These are phyloP conservation scores for Steatocranus sp. DNA, from an alignment of 2,797 vertebrate genomes.

Conservation along the genomic window DNA sequence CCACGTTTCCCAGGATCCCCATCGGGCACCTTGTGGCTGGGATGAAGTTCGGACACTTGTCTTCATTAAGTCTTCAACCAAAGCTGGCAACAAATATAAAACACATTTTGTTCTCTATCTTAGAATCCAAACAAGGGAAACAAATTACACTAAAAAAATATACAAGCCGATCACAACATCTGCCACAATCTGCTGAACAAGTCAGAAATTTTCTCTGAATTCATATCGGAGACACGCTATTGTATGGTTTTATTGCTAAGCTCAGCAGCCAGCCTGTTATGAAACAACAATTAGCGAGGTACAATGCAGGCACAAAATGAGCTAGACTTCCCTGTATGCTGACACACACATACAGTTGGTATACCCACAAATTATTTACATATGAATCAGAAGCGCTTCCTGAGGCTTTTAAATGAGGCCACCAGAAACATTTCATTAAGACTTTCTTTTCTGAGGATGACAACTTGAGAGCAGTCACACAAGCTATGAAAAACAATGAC, in stretches of 20 bases:
- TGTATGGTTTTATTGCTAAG: neutral
- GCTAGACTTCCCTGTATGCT: neutral
- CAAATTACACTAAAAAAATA: neutral
- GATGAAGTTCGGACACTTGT: constrained; percentile 36
- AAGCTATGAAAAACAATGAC: neutral
- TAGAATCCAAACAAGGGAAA: neutral
- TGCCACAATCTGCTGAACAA: neutral
- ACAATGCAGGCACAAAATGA: constrained; percentile 9
- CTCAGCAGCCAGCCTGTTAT: constrained; percentile 2
- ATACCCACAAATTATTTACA: constrained; percentile 17
- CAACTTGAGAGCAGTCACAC: neutral
- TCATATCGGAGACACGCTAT: neutral
- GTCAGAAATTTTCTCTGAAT: neutral
- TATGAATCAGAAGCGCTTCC: neutral
- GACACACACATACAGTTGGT: neutral
- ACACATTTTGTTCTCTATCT: neutral
- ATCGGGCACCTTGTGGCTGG: constrained; percentile 71
- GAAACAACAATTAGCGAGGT: constrained; percentile 16
- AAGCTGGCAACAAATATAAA: constrained; percentile 41
- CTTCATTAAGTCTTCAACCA: constrained; percentile 69
- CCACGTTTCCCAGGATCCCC: constrained; percentile 91
- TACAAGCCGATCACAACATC: neutral
- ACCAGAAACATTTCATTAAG: neutral
- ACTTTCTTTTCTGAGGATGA: neutral
- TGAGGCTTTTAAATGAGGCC: neutral